phyloP scores from a whole-genome alignment of 2,797 vertebrate genomes.

The Dryobates pubescens region DNA sequence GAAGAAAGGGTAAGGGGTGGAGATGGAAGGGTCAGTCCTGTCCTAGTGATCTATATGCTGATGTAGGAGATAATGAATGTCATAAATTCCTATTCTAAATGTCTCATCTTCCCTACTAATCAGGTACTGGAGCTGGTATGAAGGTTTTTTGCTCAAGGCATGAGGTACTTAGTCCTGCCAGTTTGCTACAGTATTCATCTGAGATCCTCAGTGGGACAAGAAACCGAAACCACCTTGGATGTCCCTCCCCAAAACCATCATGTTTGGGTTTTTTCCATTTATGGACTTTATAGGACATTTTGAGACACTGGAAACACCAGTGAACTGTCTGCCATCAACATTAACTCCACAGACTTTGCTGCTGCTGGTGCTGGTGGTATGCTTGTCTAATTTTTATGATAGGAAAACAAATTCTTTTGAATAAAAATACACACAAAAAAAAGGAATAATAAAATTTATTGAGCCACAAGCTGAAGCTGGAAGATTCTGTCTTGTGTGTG shows the following conservation, averaged over 20 bases:
- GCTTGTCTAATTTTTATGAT: conserved; percentile 81
- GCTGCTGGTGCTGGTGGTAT: conserved; percentile 75
- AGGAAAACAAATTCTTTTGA: conserved; percentile 81
- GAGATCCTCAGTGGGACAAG: conserved; percentile 69
- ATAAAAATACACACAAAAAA: conserved; percentile 71
- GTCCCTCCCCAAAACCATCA: conserved; percentile 60
- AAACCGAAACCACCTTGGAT: conserved; percentile 56
- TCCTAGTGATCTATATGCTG: conserved; percentile 30
- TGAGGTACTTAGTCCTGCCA: conserved; percentile 65
- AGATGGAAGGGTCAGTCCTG: not conserved
- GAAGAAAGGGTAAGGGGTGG: conserved; percentile 18
- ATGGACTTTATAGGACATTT: conserved; percentile 60
- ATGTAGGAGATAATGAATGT: not conserved
- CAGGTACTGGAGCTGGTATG: conserved; percentile 98
- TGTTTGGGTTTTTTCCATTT: conserved; percentile 51
- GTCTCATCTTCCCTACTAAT: conserved; percentile 11
- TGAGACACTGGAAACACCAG: conserved; percentile 63
- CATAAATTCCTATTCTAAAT: conserved; percentile 17
- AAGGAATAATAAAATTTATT: conserved; percentile 81
- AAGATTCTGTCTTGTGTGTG: conserved; percentile 66
- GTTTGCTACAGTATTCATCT: conserved; percentile 59
- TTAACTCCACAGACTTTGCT: conserved; percentile 78
- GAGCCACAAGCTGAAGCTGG: conserved; percentile 74
- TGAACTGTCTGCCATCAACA: conserved; percentile 73
- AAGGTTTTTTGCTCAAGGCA: conserved; percentile 71